Base-by-base conservation (phyloP, 2,113 vertebrate species). In the Rhinolophus ferrumequinum region DNA sequence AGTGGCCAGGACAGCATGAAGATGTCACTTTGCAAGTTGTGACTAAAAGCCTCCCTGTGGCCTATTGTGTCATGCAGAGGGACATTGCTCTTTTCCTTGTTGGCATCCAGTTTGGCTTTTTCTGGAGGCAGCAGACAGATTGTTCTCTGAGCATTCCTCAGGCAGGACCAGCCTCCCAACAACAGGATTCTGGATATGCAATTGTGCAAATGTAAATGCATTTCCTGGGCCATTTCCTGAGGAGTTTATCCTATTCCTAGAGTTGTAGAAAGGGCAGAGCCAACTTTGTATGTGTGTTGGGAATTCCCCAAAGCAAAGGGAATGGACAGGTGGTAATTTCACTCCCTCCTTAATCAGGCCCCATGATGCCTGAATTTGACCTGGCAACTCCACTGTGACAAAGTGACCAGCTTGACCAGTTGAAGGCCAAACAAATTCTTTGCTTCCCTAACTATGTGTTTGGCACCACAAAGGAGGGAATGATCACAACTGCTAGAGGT, bases 31-130 rank as follows among this genome's bases (percentile, higher is more conserved):
- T 70, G 56, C 54, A 77, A 67, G 62, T 70, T 89, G 77, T 76
- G 73, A 95, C 54, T 85, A 67, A 91, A 76, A 93, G 81, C 66
- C 50, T 92, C n/a, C 82, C 38, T 69, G 60, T 81, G 84, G 75
- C 62, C 62, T 67, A 0, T 67, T 93, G 56, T 79, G 62, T 60
- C 72, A 33, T 47, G 60, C 47, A 82, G 47, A 90, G 52, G 76
- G 66, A 64, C 19, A 22, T 83, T 84, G 90, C 72, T 92, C 28
- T 97, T 44, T 66, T 87, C 41, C 84, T 84, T 69, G 52, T 69
- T 47, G 67, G 35, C 58, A 33, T 80, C 52, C 60, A 73, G 47
- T 86, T 95, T 97, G 60, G 19, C 50, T 90, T 92, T 92, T 92
- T 56, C 35, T 26, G 9, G 77, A 95, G 72, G 84, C 26, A 62